phyloP scores from a whole-genome alignment of 2,797 vertebrate genomes.

The Brotogeris chrysoptera region DNA sequence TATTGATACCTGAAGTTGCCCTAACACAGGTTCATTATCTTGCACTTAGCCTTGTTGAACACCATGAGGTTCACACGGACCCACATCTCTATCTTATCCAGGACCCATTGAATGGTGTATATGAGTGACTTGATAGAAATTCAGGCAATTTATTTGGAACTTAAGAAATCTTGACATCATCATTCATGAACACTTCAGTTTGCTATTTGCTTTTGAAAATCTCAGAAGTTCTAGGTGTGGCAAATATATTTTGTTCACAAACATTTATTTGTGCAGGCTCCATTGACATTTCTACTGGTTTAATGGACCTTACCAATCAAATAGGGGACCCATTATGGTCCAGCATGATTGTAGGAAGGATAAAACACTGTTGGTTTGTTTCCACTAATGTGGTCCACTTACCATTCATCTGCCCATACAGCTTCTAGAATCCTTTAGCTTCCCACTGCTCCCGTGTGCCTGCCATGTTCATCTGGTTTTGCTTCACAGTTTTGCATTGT shows the following conservation, averaged over 20 bases:
- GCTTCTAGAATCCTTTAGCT: not conserved
- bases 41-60: not conserved
- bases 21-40: not conserved
- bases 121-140: not conserved
- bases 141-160: not conserved
- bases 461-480: not conserved
- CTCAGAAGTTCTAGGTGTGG: not conserved
- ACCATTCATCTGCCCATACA: not conserved
- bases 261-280: not conserved
- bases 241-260: not conserved
- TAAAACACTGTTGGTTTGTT: not conserved
- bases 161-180: not conserved
- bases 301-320: not conserved
- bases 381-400: not conserved
- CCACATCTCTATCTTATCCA: accelerated
- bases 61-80: not conserved
- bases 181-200: not conserved
- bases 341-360: not conserved
- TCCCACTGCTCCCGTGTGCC: not conserved
- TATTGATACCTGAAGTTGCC: not conserved
- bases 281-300: not conserved
- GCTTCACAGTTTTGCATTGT: not conserved
- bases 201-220: not conserved
- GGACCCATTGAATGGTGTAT: not conserved
- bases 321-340: not conserved